Base-by-base conservation (phyloP, 2,888 invertebrate genomes). In the Calameuta idolon region DNA sequence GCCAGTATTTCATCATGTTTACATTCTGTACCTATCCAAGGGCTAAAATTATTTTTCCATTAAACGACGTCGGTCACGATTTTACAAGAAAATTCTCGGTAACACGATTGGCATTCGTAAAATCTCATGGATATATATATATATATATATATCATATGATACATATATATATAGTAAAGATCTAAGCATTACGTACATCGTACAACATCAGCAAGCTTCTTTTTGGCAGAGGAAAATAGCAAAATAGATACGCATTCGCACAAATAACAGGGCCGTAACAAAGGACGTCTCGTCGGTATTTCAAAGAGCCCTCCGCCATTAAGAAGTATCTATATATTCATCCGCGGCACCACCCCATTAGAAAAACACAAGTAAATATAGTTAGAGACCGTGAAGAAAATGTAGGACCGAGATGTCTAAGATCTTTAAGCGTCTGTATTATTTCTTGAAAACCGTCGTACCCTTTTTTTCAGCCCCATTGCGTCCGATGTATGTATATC, bases 161-260 rank as follows among this genome's bases (percentile, higher is more conserved):
- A 35, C 12, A 15, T 15, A 40, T 5, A 15, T 5, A 15, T 4
- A 40, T 4, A 5, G 35, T 35, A 35, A 11, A 35, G 40, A 15
- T 40, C 40, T 40, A 40, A 40, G 15, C 15, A 40, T 40, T 40
- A 40, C 40, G 40, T 69, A 69, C 30, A 30, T 11, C 11, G 69
- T 33, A 69, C 15, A 69, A 31, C 34, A 31, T 71, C 12, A 33
- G 33, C 31, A 23, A 23, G 55, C 23, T 55, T 34, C 33, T 5
- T 71, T 33, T 71, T 71, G 71, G 71, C 71, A 71, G 31, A 71
- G 15, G 71, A 71, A 71, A 71, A 71, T 30, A 71, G 31, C 34
- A 31, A 34, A 71, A 33, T 71, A 71, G 23, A 55, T 55, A 55
- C 71, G 31, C 9, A 71, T 71, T 71, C 71, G 71, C 71, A 71